Conservation (phyloP, 1,140 invertebrate genomes). For the Drosophila saltans region DNA sequence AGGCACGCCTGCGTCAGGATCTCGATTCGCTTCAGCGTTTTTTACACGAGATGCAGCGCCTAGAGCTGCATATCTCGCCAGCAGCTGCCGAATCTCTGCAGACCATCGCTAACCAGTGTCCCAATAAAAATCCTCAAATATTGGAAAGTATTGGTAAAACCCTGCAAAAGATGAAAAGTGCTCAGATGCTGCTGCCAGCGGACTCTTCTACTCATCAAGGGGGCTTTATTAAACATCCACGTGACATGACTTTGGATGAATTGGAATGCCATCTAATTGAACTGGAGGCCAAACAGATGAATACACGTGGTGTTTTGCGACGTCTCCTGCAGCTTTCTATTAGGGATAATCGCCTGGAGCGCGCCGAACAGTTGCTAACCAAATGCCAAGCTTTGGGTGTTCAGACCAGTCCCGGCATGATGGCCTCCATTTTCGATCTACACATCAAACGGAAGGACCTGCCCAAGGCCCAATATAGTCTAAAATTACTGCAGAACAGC, state of each 20-base stretch:
- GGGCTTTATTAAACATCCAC: conserved; percentile 73
- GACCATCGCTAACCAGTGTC: background rate
- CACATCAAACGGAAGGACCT: conserved; percentile 79
- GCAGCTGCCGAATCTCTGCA: conserved; percentile 55
- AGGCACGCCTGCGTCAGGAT: conserved; percentile 63
- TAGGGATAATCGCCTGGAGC: conserved; percentile 78
- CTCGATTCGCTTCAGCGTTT: conserved; percentile 45
- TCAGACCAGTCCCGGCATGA: conserved; percentile 83
- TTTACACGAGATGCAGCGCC: conserved; percentile 62
- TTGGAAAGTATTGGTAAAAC: conserved; percentile 37
- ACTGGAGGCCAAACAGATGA: conserved; percentile 83
- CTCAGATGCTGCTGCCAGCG: conserved; percentile 34
- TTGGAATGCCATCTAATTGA: conserved; percentile 84
- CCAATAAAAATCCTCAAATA: conserved; percentile 7
- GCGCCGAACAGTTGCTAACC: conserved; percentile 79
- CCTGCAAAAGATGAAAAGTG: conserved; percentile 59
- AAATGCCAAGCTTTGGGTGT: conserved; percentile 82
- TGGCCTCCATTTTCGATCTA: conserved; percentile 82
- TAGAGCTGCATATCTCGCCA: conserved; percentile 57
- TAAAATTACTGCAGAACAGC: conserved; percentile 55
- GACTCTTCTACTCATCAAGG: conserved; percentile 32
- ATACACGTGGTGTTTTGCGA: conserved; percentile 83
- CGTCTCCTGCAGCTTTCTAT: conserved; percentile 83
- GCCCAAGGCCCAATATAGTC: conserved; percentile 75
- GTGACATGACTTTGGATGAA: conserved; percentile 84